Evolutionary conservation across 1,140 invertebrate genomes (phyloP), one percentile per base, ranked within the genome.

Genomic region (Reticulitermes speratus): DNA sequence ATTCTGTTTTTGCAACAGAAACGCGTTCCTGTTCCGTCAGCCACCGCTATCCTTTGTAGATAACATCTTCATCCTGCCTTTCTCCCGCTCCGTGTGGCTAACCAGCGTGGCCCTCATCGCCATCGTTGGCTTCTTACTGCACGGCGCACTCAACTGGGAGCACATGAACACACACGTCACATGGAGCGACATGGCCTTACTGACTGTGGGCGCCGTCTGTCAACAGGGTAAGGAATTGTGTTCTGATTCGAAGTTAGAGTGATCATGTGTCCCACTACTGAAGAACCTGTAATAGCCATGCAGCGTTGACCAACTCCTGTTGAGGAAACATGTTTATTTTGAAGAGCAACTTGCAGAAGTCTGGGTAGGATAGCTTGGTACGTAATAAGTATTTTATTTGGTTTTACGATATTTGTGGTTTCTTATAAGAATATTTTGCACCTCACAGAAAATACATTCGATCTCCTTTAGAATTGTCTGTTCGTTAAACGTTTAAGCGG

Each of bases 21-120:
- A n/a, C 2, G 82, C 19, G 32, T 95, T 95, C 89, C 75, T 89
- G 21, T 90, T 89, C 85, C 88, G 88, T 25, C 88, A 88, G 75
- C 89, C 89, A 0, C 87, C 89, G 8, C 86, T 89, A 5, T 89
- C 89, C 8, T 88, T 87, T 45, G 25, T 87, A 83, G 93, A 92
- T 84, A 95, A 95, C 88, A 91, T 95, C 48, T 95, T 94, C 87
- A 88, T 91, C 25, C 87, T 95, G 82, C 94, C 94, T 0, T 95
- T 95, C 88, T 90, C 92, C 85, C 90, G 87, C 9, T 89, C 90
- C 3, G 93, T 95, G 1, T 95, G 94, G 94, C 89, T 92, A 32
- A 92, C 92, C 44, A 82, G 84, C 23, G 87, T 90, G 25, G 90
- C 89, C 0, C 88, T 94, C 44, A 87, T 94, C 11, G 45, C 91